Percentiles rank a stretch among this genome's conserved stretches.
phyloP scores from a whole-genome alignment of 1,140 invertebrate genomes.

The Agrypnia vestita region DNA sequence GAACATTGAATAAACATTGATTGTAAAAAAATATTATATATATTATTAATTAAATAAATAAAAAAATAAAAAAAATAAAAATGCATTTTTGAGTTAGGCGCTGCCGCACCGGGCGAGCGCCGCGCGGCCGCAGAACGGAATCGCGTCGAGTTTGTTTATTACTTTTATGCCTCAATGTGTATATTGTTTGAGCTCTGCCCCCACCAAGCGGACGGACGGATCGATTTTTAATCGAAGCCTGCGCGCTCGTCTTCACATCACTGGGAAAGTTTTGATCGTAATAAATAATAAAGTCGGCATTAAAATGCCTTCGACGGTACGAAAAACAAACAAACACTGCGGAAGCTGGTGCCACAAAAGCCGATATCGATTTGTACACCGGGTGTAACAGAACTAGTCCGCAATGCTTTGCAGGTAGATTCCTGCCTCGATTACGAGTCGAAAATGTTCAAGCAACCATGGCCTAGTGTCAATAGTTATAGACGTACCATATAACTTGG shows the following conservation, averaged over 20 bases:
- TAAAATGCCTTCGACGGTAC: background rate
- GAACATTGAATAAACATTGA: too few species aligned
- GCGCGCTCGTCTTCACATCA: background rate
- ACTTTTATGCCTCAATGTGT: background rate
- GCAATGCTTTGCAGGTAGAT: too few species aligned
- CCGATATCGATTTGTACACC: background rate
- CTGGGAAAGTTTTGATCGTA: background rate
- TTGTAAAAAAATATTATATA: too few species aligned
- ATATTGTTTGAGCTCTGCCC: background rate
- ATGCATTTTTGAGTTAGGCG: too few species aligned
- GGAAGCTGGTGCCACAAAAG: background rate
- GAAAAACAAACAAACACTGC: background rate
- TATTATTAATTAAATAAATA: too few species aligned
- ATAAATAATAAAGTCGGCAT: background rate
- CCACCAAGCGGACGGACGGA: background rate
- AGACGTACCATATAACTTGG: too few species aligned
- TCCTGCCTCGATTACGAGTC: too few species aligned
- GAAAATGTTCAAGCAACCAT: too few species aligned
- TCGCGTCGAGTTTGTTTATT: background rate
- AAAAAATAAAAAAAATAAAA: too few species aligned
- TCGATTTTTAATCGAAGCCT: background rate
- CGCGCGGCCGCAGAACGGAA: background rate
- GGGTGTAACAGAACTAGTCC: too few species aligned
- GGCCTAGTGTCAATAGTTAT: too few species aligned
- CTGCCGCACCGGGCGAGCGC: too few species aligned